phyloP scores from a whole-genome alignment of 2,113 vertebrate genomes.

The Probosciger aterrimus region DNA sequence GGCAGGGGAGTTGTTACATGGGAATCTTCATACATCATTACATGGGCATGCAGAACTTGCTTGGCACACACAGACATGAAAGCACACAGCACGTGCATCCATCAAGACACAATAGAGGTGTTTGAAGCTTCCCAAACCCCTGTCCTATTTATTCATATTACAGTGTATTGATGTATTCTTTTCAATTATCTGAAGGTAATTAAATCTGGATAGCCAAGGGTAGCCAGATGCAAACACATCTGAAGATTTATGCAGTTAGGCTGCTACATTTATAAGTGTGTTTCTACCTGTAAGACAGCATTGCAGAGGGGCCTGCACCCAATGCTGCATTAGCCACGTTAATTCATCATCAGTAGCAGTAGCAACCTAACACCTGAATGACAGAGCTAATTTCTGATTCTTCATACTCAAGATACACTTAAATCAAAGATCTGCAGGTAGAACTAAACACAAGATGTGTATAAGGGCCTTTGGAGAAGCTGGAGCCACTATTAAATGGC shows the following conservation, averaged over 20 bases:
- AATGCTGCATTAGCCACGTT: not conserved
- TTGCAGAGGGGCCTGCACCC: not conserved
- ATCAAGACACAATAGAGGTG: not conserved
- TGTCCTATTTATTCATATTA: not conserved
- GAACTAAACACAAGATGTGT: not conserved
- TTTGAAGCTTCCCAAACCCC: not conserved
- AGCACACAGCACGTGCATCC: not conserved
- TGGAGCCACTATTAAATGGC: not conserved
- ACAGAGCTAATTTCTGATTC: not conserved
- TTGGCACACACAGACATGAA: fast-evolving
- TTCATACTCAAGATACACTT: not conserved
- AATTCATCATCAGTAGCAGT: constrained; percentile 28
- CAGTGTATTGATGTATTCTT: constrained; percentile 22
- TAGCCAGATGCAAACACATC: not conserved
- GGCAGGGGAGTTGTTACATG: not conserved
- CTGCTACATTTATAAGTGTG: not conserved
- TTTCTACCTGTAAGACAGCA: not conserved
- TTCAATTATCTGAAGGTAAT: constrained; percentile 49
- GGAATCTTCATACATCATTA: not conserved
- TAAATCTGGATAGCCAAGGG: constrained; percentile 38
- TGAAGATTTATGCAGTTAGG: constrained; percentile 27
- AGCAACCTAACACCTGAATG: not conserved
- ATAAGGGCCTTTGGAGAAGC: not conserved
- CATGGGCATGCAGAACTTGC: not conserved
- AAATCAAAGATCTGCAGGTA: not conserved